phyloP scores from a whole-genome alignment of 2,113 vertebrate genomes.

The Machaerirhynchus nigripectus region DNA sequence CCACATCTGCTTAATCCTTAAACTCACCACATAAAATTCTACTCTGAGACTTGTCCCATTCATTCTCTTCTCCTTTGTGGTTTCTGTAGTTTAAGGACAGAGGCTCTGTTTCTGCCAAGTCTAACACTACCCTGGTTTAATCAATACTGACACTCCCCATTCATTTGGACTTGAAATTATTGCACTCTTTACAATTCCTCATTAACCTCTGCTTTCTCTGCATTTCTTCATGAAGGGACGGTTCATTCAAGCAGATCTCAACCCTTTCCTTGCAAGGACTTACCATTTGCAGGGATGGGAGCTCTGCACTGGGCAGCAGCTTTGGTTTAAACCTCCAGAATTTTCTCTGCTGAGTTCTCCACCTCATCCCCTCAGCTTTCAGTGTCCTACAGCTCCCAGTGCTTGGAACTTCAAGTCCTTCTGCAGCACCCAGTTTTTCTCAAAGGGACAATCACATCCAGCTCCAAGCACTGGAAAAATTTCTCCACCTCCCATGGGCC shows the following conservation, averaged over 20 bases:
- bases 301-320: background rate
- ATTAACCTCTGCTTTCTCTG: background rate
- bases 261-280: background rate
- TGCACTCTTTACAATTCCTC: background rate
- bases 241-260: background rate
- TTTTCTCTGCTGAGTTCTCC: background rate
- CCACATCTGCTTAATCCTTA: background rate
- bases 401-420: background rate
- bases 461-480: background rate
- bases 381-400: background rate
- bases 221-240: background rate
- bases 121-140: background rate
- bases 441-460: background rate
- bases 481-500: background rate
- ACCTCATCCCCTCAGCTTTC: no score
- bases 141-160: background rate
- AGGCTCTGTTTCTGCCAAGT: background rate
- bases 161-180: background rate
- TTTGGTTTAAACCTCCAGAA: background rate
- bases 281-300: background rate
- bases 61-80: background rate
- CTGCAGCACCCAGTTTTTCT: background rate
- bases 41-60: background rate
- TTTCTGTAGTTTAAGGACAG: background rate
- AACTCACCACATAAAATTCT: background rate